A percentile compares a stretch with the other conserved stretches of the same genome.
These are phyloP conservation scores for Thymelicus lineola DNA, from an alignment of 2,888 invertebrate genomes.

Conservation along the genomic window DNA sequence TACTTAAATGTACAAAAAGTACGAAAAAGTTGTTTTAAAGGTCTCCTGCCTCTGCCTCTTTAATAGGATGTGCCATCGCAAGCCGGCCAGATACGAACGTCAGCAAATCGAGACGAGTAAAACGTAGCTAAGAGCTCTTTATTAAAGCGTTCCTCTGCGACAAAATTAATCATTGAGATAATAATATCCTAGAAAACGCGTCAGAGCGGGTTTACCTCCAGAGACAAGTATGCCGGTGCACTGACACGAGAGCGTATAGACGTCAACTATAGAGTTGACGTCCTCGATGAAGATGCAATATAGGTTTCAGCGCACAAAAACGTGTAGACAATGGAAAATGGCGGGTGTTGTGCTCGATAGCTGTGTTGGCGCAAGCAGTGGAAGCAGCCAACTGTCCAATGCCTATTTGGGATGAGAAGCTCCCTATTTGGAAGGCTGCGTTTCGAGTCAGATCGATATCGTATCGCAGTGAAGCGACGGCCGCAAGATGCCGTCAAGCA, in stretches of 20 bases:
- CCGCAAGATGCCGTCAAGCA: conserved; percentile 54
- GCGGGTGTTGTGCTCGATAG: conserved; percentile 71
- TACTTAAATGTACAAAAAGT: too few relatives aligned
- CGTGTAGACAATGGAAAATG: conserved; percentile 76
- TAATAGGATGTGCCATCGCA: conserved; percentile 1
- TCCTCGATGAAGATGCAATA: conserved; percentile 63
- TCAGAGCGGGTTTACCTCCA: conserved; percentile 46
- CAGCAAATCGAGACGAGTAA: conserved; percentile 17
- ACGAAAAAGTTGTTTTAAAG: too few relatives aligned
- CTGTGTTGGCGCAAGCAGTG: conserved; percentile 44
- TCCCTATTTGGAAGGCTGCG: conserved; percentile 83
- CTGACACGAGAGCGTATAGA: conserved; percentile 47
- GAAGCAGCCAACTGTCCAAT: conserved; percentile 59
- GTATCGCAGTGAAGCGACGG: conserved; percentile 56
- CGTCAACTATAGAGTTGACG: conserved; percentile 49
- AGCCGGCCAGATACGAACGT: not conserved
- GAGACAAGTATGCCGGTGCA: conserved; percentile 43
- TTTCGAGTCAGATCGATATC: conserved; percentile 78
- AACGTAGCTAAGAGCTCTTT: conserved; percentile 27
- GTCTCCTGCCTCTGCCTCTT: not conserved
- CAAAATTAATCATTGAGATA: conserved; percentile 34
- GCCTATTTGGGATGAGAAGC: conserved; percentile 77
- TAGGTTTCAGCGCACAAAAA: conserved; percentile 62
- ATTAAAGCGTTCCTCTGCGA: conserved; percentile 29
- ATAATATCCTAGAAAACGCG: conserved; percentile 45